Base-by-base conservation (phyloP, 2,113 vertebrate genomes). In the Cricetomys ansorgei region DNA sequence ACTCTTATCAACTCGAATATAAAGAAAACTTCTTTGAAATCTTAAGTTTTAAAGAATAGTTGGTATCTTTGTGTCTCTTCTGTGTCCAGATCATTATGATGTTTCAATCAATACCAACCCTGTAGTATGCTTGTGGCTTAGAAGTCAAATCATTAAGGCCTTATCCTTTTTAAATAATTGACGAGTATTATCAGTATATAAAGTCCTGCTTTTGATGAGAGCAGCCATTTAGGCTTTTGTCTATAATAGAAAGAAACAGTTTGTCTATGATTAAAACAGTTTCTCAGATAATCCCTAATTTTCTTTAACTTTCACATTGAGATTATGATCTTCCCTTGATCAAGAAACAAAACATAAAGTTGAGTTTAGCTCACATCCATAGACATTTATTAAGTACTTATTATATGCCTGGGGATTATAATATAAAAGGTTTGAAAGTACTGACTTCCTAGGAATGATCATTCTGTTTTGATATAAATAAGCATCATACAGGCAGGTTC, bases 151-250 rank as follows among this genome's bases (percentile, higher is more conserved):
- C 29, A 23, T 92, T 90, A 94, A 94, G 89, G 73, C 80, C 89
- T 72, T 93, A 90, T 69, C 43, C 43, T 96, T 92, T 77, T 27
- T 93, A 93, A 97, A 80, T 94, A 92, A 92, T 81, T 97, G 65
- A 94, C 80, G 62, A 25, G 11, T 94, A 73, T 85, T 93, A 91
- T 19, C 27, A 88, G 29, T 88, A 81, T 53, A 40, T 76, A 97
- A 87, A 88, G 43, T 7, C 75, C 50, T 73, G 79, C 80, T 92
- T 88, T 90, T 62, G 13, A 86, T 67, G 40, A 92, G 16, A 93
- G 7, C 67, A 87, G 7, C 64, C 57, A 27, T 94, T 59, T 96
- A 75, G 86, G 29, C 29, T 84, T 94, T 95, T 96, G 7, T 86
- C 89, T 80, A 40, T 80, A 57, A 85, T 59, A 90, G 31, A 57